These are phyloP conservation scores for Microcebus griseorufus DNA, from an alignment of 2,113 vertebrate species.

Conservation along the genomic window DNA sequence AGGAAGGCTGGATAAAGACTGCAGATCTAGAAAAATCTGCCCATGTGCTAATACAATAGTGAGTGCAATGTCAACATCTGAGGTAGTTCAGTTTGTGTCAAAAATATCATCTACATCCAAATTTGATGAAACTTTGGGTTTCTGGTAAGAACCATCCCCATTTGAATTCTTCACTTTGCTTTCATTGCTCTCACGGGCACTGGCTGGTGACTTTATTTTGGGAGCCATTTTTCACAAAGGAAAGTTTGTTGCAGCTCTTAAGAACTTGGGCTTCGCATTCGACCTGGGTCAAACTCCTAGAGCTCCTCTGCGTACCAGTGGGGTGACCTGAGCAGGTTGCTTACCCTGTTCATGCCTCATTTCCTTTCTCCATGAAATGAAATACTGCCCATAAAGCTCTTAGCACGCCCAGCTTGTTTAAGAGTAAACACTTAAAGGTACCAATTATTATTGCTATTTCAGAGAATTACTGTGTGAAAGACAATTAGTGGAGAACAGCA, in stretches of 20 bases:
- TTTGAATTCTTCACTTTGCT: neutral
- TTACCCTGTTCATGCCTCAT: neutral
- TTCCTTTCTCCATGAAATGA: constrained; percentile 43
- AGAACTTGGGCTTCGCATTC: neutral
- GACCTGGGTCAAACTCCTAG: neutral
- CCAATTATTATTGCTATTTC: neutral
- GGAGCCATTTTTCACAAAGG: neutral
- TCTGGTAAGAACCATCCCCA: neutral
- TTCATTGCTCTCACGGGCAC: neutral
- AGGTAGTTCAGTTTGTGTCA: neutral
- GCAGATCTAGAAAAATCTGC: neutral
- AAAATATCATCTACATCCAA: neutral
- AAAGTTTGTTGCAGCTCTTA: neutral
- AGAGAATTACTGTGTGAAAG: neutral
- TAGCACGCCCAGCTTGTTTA: neutral
- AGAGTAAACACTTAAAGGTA: neutral
- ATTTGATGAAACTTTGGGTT: neutral
- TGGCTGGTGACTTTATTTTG: neutral
- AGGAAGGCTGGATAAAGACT: neutral
- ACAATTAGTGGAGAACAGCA: neutral
- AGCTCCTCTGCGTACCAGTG: neutral
- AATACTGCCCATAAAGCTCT: neutral
- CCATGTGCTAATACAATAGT: neutral
- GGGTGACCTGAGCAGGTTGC: neutral
- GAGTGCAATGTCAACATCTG: neutral